These are phyloP conservation scores for Andrena trimmerana DNA, from an alignment of 2,888 invertebrate species.

Conservation along the genomic window DNA sequence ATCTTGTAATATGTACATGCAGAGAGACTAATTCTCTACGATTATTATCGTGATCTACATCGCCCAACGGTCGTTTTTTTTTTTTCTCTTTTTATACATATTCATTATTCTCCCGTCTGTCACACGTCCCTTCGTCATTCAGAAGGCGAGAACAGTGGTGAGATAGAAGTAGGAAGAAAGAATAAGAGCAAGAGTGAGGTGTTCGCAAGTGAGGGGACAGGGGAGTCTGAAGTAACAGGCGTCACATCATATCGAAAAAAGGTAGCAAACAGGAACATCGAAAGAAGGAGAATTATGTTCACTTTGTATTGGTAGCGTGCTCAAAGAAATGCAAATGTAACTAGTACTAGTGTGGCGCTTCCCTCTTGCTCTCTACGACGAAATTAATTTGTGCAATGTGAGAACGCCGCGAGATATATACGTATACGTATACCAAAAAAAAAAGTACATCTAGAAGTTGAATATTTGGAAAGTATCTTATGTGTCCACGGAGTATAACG, in stretches of 20 bases:
- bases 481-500: conserved; percentile 52
- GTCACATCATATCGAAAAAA: conserved; percentile 66
- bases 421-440: conserved; percentile 21
- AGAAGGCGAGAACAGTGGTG: conserved; percentile 63
- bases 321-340: conserved; percentile 75
- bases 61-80: conserved; percentile 62
- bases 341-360: conserved; percentile 73
- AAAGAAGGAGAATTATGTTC: conserved; percentile 58
- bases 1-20: conserved; percentile 80
- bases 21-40: conserved; percentile 77
- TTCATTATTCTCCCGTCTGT: conserved; percentile 43
- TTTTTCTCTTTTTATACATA: neutral
- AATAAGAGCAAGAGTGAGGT: conserved; percentile 73
- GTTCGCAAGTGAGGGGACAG: conserved; percentile 65
- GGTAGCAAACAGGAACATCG: conserved; percentile 63
- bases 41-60: conserved; percentile 72
- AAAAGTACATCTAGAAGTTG: conserved; percentile 50
- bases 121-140: conserved; percentile 66
- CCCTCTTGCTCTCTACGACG: conserved; percentile 74
- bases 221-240: conserved; percentile 66
- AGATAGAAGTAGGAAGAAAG: conserved; percentile 52
- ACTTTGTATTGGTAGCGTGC: conserved; percentile 73
- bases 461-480: conserved; percentile 45
- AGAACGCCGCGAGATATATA: conserved; percentile 57
- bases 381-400: conserved; percentile 66